These are phyloP conservation scores for Crotalus horridus DNA, from an alignment of 2,113 vertebrate genomes.

Conservation along the genomic window DNA sequence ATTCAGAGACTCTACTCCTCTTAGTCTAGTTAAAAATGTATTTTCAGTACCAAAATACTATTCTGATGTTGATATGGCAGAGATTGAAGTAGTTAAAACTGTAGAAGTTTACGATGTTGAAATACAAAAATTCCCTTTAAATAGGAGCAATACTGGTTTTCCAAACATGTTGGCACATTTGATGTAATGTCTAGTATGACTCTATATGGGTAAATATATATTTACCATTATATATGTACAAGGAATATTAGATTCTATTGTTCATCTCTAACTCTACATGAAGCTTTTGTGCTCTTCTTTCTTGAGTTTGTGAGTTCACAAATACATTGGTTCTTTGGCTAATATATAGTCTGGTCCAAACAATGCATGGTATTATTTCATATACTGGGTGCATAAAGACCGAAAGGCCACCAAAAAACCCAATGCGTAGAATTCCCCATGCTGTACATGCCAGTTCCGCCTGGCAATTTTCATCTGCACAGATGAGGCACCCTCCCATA, in stretches of 20 bases:
- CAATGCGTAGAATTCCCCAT: background rate
- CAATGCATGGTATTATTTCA: background rate
- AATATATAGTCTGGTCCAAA: background rate
- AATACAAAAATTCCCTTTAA: background rate
- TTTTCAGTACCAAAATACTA: background rate
- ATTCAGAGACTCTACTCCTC: background rate
- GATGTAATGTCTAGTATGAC: background rate
- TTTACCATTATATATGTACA: background rate
- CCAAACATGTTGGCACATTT: background rate
- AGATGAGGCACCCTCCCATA: background rate
- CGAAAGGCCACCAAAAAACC: background rate
- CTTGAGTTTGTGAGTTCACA: background rate
- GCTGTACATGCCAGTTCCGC: rapidly evolving
- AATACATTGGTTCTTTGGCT: background rate
- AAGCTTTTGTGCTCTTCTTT: background rate
- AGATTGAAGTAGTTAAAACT: background rate
- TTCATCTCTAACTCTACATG: background rate
- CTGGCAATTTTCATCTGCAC: background rate
- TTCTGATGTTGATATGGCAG: background rate
- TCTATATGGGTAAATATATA: background rate
- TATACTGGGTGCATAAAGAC: background rate
- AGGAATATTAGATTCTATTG: background rate
- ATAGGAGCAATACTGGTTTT: background rate
- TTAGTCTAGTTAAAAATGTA: background rate
- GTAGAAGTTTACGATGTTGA: background rate